Base-by-base conservation (phyloP, 2,888 invertebrate species). In the Hydrotaea diabolus region DNA sequence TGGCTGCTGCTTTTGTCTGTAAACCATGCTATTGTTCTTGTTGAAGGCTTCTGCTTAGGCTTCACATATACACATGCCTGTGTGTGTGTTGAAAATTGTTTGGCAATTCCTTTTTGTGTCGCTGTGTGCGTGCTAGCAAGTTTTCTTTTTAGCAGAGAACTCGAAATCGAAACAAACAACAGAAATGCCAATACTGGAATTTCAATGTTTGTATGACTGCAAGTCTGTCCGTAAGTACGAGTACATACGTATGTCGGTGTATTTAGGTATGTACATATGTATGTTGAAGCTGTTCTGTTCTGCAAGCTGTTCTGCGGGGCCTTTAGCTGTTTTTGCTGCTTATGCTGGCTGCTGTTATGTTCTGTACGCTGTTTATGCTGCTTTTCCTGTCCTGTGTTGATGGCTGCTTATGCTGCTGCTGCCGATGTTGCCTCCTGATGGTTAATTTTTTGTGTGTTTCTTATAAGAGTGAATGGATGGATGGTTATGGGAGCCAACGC, bases 321-420 rank as follows among this genome's bases (percentile, higher is more conserved):
- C n/a, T 88, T 81, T 66, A 76, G 89, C 88, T 89, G 88, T 88
- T 88, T 87, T 88, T 72, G 82, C 80, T 26, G 46, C 85, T 84
- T 88, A 88, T 87, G 87, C 85, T 83, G 86, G 83, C 86, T 86
- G 83, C 80, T 82, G 77, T 77, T 82, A 39, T 39, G 59, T 64
- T 62, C 62, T 69, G 69, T 69, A n/a, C n/a, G 69, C 39, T 69
- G 69, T 69, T 69, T 69, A 69, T 69, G 69, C 69, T 46, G 69
- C 69, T 46, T 39, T 11, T 69, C 69, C 69, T 69, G 69, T 69
- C 39, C 39, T 69, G 39, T 46, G 21, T 39, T 23, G 69, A 46
- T 23, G 43, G 69, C 69, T 69, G 46, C 23, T 46, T 39, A 39
- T 69, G 69, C 78, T 74, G 78, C 66, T 83, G 53, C 49, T 81